Evolutionary conservation across 2,113 vertebrate genomes (phyloP), one percentile per base, ranked within the genome.

Genomic region (Anser cygnoides): DNA sequence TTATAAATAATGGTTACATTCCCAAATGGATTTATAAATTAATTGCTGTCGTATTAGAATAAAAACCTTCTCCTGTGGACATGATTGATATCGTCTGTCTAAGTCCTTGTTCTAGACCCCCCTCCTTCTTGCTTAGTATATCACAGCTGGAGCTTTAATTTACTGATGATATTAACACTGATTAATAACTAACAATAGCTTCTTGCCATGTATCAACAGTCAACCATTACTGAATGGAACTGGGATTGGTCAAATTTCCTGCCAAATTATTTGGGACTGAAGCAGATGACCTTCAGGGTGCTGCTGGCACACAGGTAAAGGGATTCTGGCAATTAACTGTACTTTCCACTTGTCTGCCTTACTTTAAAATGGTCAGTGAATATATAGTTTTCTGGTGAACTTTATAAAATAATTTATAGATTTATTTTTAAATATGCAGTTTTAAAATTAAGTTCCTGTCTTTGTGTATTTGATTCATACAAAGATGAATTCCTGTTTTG

Each of bases 21-120:
- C 97, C 97, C 98, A 99, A 99, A 98, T 98, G 98, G 98, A 98
- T 99, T 98, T 98, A 98, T 99, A 98, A 99, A 99, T 99, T 98
- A 99, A 98, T 99, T 99, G 98, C 98, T 98, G 94, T 98, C 98
- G 98, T 99, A 98, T 98, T 99, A 98, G 97, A 99, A 98, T 98
- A 99, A 99, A 99, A 99, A 97, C 95, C 97, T 98, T 98, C 98
- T 98, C 99, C 98, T 98, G 95, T 97, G 95, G 97, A 98, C 97
- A 98, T 99, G 98, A 99, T 98, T 98, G 98, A 99, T 99, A 97
- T 95, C 88, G 96, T 97, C 97, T 98, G 98, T 98, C 97, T 95
- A 96, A 98, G 97, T 98, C 97, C 98, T 98, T 98, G 94, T 97
- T 98, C 96, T 96, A 98, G 96, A 97, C 95, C 91, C 97, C 97